Conservation (phyloP, 2,888 invertebrate genomes). For the Pycnomerus fuliginosus region DNA sequence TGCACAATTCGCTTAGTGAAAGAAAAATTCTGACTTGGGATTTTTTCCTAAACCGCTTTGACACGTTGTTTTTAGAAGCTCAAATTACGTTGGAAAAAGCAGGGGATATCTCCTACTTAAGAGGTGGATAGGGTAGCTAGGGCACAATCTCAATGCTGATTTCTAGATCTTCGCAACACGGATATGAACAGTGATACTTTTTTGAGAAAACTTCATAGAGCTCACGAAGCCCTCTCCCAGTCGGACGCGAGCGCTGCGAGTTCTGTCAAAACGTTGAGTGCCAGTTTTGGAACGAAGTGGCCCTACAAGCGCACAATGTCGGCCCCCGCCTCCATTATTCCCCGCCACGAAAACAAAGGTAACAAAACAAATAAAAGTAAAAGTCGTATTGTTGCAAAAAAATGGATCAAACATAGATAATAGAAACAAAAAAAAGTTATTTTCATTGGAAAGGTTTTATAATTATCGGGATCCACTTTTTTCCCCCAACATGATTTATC, state of each 20-base stretch:
- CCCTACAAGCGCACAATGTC: slow-evolving; percentile 94
- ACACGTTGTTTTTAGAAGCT: slow-evolving; percentile 92
- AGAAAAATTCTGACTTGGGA: slow-evolving; percentile 93
- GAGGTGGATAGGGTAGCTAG: slow-evolving; percentile 60
- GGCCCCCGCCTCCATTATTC: slow-evolving; percentile 82
- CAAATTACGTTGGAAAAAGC: slow-evolving; percentile 86
- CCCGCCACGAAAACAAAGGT: slow-evolving; percentile 69
- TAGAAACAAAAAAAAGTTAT: too few species aligned
- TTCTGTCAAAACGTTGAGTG: slow-evolving; percentile 75
- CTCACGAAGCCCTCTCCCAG: slow-evolving; percentile 82
- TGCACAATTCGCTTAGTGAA: slow-evolving; percentile 90
- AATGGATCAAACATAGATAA: too few species aligned
- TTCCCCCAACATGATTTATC: too few species aligned
- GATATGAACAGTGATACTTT: slow-evolving; percentile 86
- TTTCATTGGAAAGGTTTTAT: too few species aligned
- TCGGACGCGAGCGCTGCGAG: slow-evolving; percentile 64
- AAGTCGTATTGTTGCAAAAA: too few species aligned
- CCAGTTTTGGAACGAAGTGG: slow-evolving; percentile 89
- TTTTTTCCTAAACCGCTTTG: slow-evolving; percentile 95
- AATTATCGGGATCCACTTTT: too few species aligned
- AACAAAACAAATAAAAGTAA: too few species aligned
- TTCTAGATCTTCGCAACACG: slow-evolving; percentile 81
- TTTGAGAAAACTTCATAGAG: slow-evolving; percentile 81
- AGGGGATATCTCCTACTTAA: slow-evolving; percentile 79
- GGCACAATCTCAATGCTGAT: slow-evolving; percentile 8